Percentiles rank a stretch among this genome's conserved stretches.
These are phyloP conservation scores for Morone chrysops DNA, from an alignment of 2,113 vertebrate species.

Conservation along the genomic window DNA sequence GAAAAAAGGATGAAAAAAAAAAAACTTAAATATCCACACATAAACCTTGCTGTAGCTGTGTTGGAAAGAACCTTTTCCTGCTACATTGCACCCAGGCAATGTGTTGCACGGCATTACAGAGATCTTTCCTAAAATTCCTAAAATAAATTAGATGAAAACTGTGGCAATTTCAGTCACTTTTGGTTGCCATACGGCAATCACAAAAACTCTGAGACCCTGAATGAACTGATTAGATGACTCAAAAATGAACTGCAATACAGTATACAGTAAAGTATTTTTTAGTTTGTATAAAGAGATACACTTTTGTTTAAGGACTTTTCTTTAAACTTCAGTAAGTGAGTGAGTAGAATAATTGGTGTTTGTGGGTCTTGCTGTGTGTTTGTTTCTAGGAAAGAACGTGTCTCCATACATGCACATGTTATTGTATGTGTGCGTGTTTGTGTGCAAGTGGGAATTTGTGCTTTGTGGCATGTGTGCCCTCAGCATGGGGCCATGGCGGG, in stretches of 20 bases:
- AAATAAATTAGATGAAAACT: not conserved
- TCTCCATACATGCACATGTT: conserved; percentile 36
- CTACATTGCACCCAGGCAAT: too few relatives aligned
- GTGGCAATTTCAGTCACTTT: not conserved
- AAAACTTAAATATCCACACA: too few relatives aligned
- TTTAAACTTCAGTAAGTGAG: not conserved
- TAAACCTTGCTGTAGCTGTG: too few relatives aligned
- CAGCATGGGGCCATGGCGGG: conserved; percentile 81
- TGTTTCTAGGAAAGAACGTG: conserved; percentile 39
- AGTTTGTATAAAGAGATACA: not conserved
- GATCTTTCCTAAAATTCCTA: not conserved
- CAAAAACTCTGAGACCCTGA: not conserved
- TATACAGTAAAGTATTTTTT: not conserved
- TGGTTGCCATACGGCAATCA: not conserved
- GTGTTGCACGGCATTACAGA: too few relatives aligned
- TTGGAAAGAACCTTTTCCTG: too few relatives aligned
- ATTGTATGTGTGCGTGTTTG: conserved; percentile 40
- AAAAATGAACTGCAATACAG: not conserved
- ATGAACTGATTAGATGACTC: not conserved
- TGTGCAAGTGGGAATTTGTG: conserved; percentile 70
- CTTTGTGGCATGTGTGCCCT: conserved; percentile 84
- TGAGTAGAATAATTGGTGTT: not conserved
- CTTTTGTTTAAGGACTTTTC: not conserved
- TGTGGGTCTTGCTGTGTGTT: not conserved
- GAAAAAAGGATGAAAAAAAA: too few relatives aligned